phyloP scores from a whole-genome alignment of 2,888 invertebrate genomes.

The Meghimatium bilineatum region DNA sequence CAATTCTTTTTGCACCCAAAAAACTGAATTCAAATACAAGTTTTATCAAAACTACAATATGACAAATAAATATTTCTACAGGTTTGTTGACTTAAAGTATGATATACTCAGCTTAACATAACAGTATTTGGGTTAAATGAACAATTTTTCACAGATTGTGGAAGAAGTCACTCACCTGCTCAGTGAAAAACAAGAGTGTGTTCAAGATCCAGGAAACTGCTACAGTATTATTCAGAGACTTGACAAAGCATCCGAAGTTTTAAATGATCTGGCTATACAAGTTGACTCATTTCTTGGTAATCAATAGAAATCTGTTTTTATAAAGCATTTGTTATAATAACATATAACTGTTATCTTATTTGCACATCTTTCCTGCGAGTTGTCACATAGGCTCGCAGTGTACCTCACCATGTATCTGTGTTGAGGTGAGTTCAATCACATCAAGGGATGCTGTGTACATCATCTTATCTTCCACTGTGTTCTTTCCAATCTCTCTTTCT shows the following conservation, averaged over 20 bases:
- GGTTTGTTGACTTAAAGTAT: neutral
- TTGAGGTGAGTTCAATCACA: too few species aligned
- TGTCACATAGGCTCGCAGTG: too few species aligned
- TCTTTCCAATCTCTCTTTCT: too few species aligned
- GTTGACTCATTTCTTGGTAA: slow-evolving; percentile 18
- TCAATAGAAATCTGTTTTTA: neutral
- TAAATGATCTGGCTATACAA: slow-evolving; percentile 19
- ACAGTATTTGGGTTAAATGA: neutral
- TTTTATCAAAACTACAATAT: too few species aligned
- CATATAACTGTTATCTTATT: too few species aligned
- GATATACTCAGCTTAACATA: neutral
- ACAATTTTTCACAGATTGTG: slow-evolving; percentile 9
- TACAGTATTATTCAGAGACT: slow-evolving; percentile 3
- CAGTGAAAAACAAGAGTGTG: neutral
- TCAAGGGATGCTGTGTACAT: too few species aligned
- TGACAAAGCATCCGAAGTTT: slow-evolving; percentile 32
- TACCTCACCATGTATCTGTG: too few species aligned
- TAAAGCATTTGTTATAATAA: too few species aligned
- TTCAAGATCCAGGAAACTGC: neutral
- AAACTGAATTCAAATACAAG: too few species aligned
- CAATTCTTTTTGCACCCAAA: too few species aligned
- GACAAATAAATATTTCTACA: neutral
- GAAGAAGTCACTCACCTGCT: neutral
- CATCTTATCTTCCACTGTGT: too few species aligned
- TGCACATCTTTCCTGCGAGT: too few species aligned